Evolutionary conservation across 2,888 invertebrate species (phyloP).

Genomic region (Hipparchia sbordonii): DNA sequence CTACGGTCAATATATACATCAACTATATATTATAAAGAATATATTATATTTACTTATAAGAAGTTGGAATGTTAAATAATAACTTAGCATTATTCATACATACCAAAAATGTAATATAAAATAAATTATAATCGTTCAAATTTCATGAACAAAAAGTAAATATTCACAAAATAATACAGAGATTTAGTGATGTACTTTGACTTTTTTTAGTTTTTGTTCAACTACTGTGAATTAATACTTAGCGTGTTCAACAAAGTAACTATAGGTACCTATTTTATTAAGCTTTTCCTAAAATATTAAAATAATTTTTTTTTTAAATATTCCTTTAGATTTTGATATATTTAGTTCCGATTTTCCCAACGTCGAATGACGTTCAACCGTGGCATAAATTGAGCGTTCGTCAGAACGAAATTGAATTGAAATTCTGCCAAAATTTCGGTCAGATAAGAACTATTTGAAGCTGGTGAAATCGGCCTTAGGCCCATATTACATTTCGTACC

Average conservation of each 20-base stretch:
- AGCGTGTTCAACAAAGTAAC: constrained; percentile 1
- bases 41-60: background rate
- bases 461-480: no score
- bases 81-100: constrained; percentile 7
- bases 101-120: constrained; percentile 19
- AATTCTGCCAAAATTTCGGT: no score
- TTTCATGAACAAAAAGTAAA: constrained; percentile 13
- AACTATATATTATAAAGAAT: background rate
- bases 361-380: no score
- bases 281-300: no score
- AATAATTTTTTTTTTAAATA: no score
- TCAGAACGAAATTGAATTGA: no score
- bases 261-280: background rate
- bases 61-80: constrained; percentile 12
- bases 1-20: background rate
- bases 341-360: background rate
- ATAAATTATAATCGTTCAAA: constrained; percentile 6
- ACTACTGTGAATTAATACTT: background rate
- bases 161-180: background rate
- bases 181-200: no score
- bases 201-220: no score
- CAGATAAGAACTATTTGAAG: no score
- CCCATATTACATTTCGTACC: no score
- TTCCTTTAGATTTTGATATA: background rate
- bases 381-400: no score